Evolutionary conservation across 1,140 invertebrate genomes (phyloP), one percentile per base, ranked within the genome.

Genomic region (Yoshiicerus persimilis): DNA sequence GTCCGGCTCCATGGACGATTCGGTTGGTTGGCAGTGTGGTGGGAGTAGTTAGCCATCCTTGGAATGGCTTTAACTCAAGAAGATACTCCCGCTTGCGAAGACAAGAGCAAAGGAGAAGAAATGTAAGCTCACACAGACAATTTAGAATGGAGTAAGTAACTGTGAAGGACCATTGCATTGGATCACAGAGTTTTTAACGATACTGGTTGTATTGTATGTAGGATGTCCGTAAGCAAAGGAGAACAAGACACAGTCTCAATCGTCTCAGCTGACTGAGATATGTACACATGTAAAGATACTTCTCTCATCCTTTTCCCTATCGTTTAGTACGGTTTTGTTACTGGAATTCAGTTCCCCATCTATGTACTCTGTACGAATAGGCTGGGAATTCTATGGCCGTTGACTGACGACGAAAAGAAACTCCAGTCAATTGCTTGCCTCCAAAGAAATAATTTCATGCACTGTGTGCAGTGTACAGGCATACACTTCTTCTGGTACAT

Each of bases 11-110:
- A 70, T 70, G 64, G 64, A 70, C 27, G 70, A 25, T 77, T 80
- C 32, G 75, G 75, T 80, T 80, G 75, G 32, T 80, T 80, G 75
- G 30, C 75, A 80, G 75, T 66, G 27, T 80, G 75, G 75, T 80
- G 75, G 75, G 75, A 80, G 75, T 80, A 80, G 75, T 80, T 80
- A 80, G 75, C 75, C 75, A 80, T 80, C 75, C 32, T 80, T 80
- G 75, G 34, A 80, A 80, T 80, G 75, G 38, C 75, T 80, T 38
- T 80, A 80, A 80, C 75, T 80, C 75, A 20, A 80, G 20, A 38
- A 77, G 34, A 80, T 32, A 38, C 32, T 25, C 34, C 38, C 75
- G 10, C 8, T 32, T 10, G 4, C 30, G 32, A 16, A 0, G 10
- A 1, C 25, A 25, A 25, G 3, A 10, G 0, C 25, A 25, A 64